Conservation (phyloP, 2,797 vertebrate genomes). For the Malurus leucopterus region DNA sequence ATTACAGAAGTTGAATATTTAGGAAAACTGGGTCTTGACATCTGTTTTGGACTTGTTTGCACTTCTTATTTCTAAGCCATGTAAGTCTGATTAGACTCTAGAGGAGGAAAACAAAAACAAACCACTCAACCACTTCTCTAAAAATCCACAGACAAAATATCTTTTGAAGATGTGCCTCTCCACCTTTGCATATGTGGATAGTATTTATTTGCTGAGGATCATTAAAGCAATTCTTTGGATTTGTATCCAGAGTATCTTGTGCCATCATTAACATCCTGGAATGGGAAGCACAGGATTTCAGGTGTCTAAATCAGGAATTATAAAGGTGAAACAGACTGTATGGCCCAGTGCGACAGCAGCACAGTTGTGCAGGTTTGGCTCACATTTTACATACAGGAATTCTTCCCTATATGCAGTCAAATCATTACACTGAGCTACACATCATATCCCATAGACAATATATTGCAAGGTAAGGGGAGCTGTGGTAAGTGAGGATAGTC, state of each 20-base stretch:
- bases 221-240: not conserved
- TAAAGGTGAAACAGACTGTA: not conserved
- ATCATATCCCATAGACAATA: accelerated
- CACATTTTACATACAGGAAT: not conserved
- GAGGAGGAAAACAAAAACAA: not conserved
- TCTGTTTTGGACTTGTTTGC: not conserved
- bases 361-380: not conserved
- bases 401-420: not conserved
- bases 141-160: not conserved
- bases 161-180: not conserved
- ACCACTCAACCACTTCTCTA: not conserved
- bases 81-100: not conserved
- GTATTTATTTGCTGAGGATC: not conserved
- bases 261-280: not conserved
- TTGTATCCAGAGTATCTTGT: not conserved
- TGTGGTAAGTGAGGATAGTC: accelerated
- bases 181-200: not conserved
- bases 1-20: not conserved
- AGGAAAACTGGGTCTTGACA: not conserved
- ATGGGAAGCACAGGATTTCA: not conserved
- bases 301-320: not conserved
- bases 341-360: not conserved
- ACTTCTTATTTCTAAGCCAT: not conserved
- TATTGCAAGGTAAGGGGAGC: not conserved
- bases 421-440: not conserved